Percentiles rank a stretch among this genome's conserved stretches.
These are phyloP conservation scores for Sympetrum striolatum DNA, from an alignment of 2,888 invertebrate species.

Conservation along the genomic window DNA sequence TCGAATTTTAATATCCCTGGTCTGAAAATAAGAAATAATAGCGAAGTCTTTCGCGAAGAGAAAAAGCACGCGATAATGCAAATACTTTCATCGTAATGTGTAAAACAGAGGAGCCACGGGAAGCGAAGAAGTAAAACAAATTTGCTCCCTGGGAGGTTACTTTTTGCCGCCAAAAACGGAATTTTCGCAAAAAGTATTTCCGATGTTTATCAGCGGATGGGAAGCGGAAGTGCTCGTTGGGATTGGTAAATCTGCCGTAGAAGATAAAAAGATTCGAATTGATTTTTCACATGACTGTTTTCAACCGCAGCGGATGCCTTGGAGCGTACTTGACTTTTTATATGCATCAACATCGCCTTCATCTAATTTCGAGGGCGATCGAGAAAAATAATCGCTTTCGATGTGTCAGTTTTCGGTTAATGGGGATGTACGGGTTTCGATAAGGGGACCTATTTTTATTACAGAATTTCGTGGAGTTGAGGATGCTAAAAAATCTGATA, in stretches of 20 bases:
- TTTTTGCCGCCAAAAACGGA: neutral
- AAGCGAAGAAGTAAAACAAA: neutral
- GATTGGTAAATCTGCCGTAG: neutral
- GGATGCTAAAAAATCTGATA: no score
- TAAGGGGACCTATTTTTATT: no score
- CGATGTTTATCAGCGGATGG: neutral
- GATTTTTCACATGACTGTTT: neutral
- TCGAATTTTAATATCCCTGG: neutral
- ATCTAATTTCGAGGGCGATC: neutral
- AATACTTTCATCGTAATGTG: neutral
- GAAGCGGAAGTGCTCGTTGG: neutral
- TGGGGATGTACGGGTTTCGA: neutral
- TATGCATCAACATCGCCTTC: slow-evolving; percentile 5
- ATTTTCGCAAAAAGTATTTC: neutral
- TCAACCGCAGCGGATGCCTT: neutral
- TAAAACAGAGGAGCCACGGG: neutral
- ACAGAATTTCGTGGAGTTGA: no score
- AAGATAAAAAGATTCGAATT: neutral
- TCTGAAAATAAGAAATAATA: neutral
- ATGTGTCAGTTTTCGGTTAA: slow-evolving; percentile 6
- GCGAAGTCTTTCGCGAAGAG: neutral
- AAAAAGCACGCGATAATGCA: neutral
- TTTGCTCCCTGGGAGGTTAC: neutral
- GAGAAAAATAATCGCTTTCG: slow-evolving; percentile 3
- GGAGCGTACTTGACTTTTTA: neutral